These are phyloP conservation scores for Ursus arctos DNA, from an alignment of 2,113 vertebrate species.

Conservation along the genomic window DNA sequence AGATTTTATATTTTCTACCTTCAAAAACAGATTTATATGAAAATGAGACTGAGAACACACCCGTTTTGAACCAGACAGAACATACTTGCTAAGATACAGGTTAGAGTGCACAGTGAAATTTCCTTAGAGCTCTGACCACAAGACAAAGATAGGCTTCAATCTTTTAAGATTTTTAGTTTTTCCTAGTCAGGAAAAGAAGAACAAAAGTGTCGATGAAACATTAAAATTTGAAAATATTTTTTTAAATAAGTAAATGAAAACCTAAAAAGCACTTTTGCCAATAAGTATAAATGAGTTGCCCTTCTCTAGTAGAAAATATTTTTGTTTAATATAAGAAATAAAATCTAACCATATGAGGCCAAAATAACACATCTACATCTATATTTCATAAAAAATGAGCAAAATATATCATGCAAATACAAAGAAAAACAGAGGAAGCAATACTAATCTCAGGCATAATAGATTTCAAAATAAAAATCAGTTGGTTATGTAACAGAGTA, in stretches of 20 bases:
- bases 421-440: not conserved
- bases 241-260: not conserved
- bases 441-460: not conserved
- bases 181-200: not conserved
- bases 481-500: not conserved
- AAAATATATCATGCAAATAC: not conserved
- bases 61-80: not conserved
- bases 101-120: not conserved
- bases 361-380: not conserved
- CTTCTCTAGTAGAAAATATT: not conserved
- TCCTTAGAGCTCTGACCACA: not conserved
- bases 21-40: not conserved
- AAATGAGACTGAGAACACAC: not conserved
- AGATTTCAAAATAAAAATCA: conserved; percentile 19
- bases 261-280: not conserved
- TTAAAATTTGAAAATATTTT: not conserved
- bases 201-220: not conserved
- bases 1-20: not conserved
- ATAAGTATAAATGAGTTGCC: not conserved
- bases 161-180: not conserved
- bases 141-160: not conserved
- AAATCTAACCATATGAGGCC: not conserved
- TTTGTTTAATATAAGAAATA: not conserved
- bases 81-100: not conserved
- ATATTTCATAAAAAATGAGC: not conserved